Evolutionary conservation across 2,797 vertebrate species (phyloP).

Genomic region (Pangasius macronema): DNA sequence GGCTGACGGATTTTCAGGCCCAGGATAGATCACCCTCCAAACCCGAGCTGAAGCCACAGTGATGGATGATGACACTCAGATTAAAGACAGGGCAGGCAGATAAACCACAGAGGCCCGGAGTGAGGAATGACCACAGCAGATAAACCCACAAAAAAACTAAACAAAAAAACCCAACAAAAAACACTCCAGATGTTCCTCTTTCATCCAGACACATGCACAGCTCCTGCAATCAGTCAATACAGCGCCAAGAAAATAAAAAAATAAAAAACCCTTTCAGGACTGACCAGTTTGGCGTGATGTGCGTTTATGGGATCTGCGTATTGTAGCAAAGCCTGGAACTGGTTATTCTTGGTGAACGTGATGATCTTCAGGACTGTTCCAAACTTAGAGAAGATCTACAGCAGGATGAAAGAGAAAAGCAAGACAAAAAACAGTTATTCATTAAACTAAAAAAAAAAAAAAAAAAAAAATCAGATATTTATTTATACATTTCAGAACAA

Average conservation of each 20-base stretch:
- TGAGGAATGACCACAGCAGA: slow-evolving; percentile 24
- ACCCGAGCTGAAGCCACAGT: not conserved
- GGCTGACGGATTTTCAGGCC: slow-evolving; percentile 26
- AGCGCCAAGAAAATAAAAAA: slow-evolving; percentile 1
- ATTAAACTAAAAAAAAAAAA: not conserved
- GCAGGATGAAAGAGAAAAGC: not conserved
- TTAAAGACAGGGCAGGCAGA: slow-evolving; percentile 10
- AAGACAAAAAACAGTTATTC: not conserved
- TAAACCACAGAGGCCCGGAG: not conserved
- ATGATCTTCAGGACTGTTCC: slow-evolving; percentile 84
- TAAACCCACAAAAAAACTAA: slow-evolving; percentile 1
- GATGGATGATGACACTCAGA: slow-evolving; percentile 27
- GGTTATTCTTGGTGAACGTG: slow-evolving; percentile 81
- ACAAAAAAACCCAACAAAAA: not conserved
- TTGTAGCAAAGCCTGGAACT: slow-evolving; percentile 83
- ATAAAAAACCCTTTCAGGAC: slow-evolving; percentile 35
- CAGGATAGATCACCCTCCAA: not conserved
- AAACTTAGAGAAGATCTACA: slow-evolving; percentile 83
- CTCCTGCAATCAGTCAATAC: not conserved
- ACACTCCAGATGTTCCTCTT: not conserved
- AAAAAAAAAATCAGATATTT: not conserved
- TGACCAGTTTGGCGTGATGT: slow-evolving; percentile 83
- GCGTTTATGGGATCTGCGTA: slow-evolving; percentile 78
- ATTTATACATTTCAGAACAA: not conserved
- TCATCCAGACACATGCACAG: not conserved